Conservation (phyloP, 2,113 vertebrate genomes). For the Thalassoma bifasciatum region DNA sequence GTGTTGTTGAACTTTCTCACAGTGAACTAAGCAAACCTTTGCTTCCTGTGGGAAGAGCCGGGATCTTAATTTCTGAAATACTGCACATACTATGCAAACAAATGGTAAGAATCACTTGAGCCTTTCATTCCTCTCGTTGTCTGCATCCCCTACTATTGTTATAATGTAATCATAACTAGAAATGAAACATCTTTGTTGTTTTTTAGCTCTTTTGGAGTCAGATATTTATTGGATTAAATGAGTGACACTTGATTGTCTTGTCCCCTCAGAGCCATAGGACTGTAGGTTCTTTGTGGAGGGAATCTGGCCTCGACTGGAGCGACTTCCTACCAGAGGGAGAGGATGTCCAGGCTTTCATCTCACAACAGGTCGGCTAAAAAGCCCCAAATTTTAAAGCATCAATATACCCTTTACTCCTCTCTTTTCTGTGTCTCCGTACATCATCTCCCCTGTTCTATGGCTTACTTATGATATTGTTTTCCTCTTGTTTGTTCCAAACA, state of each 20-base stretch:
- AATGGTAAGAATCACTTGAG: constrained; percentile 88
- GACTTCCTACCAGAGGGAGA: constrained; percentile 92
- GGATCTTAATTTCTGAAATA: constrained; percentile 96
- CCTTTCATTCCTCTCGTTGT: not conserved
- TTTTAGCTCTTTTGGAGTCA: not conserved
- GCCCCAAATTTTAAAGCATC: not conserved
- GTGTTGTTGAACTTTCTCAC: constrained; percentile 62
- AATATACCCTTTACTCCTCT: not conserved
- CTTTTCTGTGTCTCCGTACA: too few species aligned
- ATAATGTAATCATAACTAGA: too few species aligned
- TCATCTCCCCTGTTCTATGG: too few species aligned
- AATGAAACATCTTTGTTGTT: not conserved
- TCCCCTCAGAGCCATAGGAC: constrained; percentile 94
- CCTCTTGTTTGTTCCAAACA: constrained; percentile 59
- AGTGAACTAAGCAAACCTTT: constrained; percentile 99
- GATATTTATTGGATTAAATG: not conserved
- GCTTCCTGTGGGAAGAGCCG: constrained; percentile 96
- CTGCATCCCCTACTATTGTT: too few species aligned
- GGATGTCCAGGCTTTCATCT: constrained; percentile 91
- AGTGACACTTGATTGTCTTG: constrained; percentile 35
- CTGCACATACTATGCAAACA: constrained; percentile 99
- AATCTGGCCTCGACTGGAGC: constrained; percentile 91
- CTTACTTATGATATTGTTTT: not conserved
- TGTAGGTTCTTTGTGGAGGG: constrained; percentile 94
- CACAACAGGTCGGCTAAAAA: constrained; percentile 86